These are phyloP conservation scores for Neolamprologus devosi DNA, from an alignment of 2,113 vertebrate genomes.

Conservation along the genomic window DNA sequence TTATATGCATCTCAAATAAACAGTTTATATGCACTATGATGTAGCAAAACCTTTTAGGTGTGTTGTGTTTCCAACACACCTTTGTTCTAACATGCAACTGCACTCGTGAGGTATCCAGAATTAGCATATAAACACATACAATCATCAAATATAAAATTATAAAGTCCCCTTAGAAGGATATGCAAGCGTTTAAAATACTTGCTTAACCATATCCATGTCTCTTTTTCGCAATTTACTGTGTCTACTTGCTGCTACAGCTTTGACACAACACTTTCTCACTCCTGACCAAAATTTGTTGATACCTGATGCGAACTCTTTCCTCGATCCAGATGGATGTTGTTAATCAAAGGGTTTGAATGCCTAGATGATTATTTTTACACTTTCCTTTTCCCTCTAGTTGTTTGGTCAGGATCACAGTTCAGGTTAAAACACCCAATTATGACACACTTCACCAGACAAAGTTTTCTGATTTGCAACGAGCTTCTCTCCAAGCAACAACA, in stretches of 20 bases:
- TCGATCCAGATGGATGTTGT: background rate
- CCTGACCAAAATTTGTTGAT: background rate
- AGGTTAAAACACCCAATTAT: background rate
- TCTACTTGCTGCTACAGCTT: background rate
- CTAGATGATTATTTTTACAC: background rate
- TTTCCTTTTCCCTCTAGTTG: background rate
- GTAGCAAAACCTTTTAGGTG: background rate
- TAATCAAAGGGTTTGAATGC: background rate
- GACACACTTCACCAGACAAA: background rate
- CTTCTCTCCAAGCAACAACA: background rate
- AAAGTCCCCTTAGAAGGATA: background rate
- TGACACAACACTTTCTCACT: background rate
- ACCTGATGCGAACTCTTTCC: background rate
- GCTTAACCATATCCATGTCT: background rate
- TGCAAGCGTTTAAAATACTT: background rate
- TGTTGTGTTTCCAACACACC: background rate
- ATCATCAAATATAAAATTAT: background rate
- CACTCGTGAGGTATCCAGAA: background rate
- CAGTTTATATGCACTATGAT: background rate
- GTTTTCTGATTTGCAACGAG: background rate
- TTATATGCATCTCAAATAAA: background rate
- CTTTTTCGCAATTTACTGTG: background rate
- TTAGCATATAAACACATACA: background rate
- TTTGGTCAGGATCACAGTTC: background rate
- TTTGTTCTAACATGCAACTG: background rate